Conservation (phyloP, 2,113 vertebrate genomes). For the Erythrolamprus reginae region DNA sequence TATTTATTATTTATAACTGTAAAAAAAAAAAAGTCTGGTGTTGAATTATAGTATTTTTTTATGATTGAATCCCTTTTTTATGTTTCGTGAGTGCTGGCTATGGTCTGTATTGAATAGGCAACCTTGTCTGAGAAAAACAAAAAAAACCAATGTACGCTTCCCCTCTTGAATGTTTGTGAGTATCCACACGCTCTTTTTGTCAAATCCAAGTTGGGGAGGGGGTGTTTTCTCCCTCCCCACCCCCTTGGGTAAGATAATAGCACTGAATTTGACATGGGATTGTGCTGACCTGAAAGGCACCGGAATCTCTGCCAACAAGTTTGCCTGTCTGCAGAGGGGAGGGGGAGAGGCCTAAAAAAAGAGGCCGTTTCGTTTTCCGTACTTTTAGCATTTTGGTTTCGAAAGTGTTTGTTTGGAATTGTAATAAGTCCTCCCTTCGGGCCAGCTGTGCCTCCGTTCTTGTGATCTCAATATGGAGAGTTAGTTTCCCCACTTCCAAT, state of each 20-base stretch:
- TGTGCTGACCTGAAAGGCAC: conserved; percentile 48
- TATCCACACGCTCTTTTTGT: conserved; percentile 59
- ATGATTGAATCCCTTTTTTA: conserved; percentile 66
- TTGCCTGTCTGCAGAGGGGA: conserved; percentile 39
- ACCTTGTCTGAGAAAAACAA: conserved; percentile 54
- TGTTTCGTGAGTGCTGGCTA: conserved; percentile 60
- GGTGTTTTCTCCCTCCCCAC: neutral
- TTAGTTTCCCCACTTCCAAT: conserved; percentile 56
- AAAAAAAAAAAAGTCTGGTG: conserved; percentile 62
- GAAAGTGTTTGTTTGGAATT: conserved; percentile 56
- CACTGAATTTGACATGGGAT: conserved; percentile 59
- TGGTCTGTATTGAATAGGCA: conserved; percentile 65
- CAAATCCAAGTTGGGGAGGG: conserved; percentile 53
- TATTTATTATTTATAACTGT: conserved; percentile 73
- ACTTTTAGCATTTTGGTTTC: conserved; percentile 49
- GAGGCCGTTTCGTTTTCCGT: conserved; percentile 43
- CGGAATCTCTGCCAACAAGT: conserved; percentile 47
- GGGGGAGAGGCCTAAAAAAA: conserved; percentile 36
- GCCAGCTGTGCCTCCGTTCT: conserved; percentile 49
- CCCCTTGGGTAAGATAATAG: conserved; percentile 58
- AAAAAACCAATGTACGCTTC: conserved; percentile 55
- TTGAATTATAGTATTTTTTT: conserved; percentile 71
- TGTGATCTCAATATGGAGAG: conserved; percentile 52
- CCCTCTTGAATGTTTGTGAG: conserved; percentile 64
- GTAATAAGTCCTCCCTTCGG: conserved; percentile 43